A percentile compares a stretch with the other conserved stretches of the same genome.
Evolutionary conservation across 2,113 vertebrate genomes (phyloP).

Genomic region (Myiozetetes cayanensis): DNA sequence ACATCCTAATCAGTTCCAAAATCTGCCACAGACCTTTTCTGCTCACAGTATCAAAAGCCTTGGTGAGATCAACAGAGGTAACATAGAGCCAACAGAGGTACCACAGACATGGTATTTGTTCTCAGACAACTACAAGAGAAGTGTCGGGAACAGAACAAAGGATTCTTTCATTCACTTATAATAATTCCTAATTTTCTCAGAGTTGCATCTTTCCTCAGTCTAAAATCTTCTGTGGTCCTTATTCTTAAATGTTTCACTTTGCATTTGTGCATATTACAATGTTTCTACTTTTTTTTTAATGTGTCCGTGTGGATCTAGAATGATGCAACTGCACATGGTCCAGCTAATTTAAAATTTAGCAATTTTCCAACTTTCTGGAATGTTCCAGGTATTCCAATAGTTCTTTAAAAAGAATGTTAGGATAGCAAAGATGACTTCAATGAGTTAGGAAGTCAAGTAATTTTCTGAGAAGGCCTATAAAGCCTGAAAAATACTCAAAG

Average conservation of each 20-base stretch:
- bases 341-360: background rate
- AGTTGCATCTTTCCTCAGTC: background rate
- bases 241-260: background rate
- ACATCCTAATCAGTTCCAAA: too few species aligned
- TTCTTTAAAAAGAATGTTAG: background rate
- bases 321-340: background rate
- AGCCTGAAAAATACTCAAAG: background rate
- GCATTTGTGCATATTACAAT: background rate
- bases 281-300: background rate
- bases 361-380: background rate
- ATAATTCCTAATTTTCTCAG: background rate
- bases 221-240: background rate
- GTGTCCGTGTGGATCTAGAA: accelerated
- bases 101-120: too few species aligned
- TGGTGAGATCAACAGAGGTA: too few species aligned
- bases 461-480: background rate
- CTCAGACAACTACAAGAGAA: too few species aligned
- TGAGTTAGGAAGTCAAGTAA: background rate
- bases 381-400: background rate
- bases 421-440: background rate
- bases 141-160: too few species aligned
- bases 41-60: too few species aligned
- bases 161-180: background rate
- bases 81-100: too few species aligned
- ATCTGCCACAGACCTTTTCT: too few species aligned